These are phyloP conservation scores for Nasonia longicornis DNA, from an alignment of 1,140 invertebrate species.

Conservation along the genomic window DNA sequence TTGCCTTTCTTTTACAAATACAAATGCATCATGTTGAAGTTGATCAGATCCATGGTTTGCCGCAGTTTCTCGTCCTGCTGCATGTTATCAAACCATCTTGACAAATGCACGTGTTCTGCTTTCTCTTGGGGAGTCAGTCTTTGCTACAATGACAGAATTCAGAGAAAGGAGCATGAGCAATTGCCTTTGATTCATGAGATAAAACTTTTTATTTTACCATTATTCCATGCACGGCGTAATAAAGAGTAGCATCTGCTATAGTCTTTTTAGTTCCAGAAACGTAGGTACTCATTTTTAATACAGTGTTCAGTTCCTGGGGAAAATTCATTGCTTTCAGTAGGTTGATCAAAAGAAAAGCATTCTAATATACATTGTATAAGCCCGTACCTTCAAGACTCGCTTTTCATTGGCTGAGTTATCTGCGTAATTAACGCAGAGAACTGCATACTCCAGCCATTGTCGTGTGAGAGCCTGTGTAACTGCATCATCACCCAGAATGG, in stretches of 20 bases:
- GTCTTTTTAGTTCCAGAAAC: constrained; percentile 72
- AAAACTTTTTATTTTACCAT: constrained; percentile 64
- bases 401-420: constrained; percentile 61
- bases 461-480: constrained; percentile 59
- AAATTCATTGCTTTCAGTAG: constrained; percentile 22
- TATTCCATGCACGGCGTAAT: constrained; percentile 70
- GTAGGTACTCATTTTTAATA: constrained; percentile 69
- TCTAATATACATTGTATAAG: constrained; percentile 15
- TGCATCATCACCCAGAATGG: constrained; percentile 58
- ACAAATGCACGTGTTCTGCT: constrained; percentile 74
- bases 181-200: constrained; percentile 37
- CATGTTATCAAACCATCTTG: constrained; percentile 77
- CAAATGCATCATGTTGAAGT: constrained; percentile 68
- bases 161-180: constrained; percentile 43
- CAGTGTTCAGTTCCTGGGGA: constrained; percentile 69
- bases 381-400: constrained; percentile 61
- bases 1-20: constrained; percentile 56
- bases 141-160: constrained; percentile 56
- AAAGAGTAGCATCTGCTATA: constrained; percentile 72
- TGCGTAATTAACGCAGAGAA: constrained; percentile 68
- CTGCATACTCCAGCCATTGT: constrained; percentile 71
- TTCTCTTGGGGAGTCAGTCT: constrained; percentile 71
- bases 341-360: constrained; percentile 16
- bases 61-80: constrained; percentile 73
- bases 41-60: constrained; percentile 70